Base-by-base conservation (phyloP, 2,113 vertebrate species). In the Argyrosomus japonicus region DNA sequence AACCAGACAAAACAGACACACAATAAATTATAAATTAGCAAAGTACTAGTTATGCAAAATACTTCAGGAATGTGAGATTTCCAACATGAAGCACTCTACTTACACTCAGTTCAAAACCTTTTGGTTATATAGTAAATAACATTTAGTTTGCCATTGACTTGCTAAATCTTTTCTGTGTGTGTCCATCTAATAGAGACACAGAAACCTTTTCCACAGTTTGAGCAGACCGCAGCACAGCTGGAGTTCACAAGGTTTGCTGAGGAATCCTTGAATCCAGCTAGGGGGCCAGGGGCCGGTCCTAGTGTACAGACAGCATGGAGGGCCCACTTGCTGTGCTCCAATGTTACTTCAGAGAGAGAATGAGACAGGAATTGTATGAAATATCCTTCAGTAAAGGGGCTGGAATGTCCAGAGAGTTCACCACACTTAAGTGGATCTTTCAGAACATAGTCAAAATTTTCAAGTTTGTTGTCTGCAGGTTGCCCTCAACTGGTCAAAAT, bases 161-260 rank as follows among this genome's bases (percentile, higher is more conserved):
- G 6, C 0, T 0, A 56, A 27, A 61, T 8, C 29, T 47, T 51
- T 7, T 60, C 43, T 51, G 27, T 51, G 45, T n/a, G 47, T 51
- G 14, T n/a, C 4, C 0, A 10, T 32, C 5, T 58, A 15, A 56
- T 25, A 50, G 8, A 75, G 68, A 56, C 7, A 47, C 32, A 54
- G 3, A 27, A 60, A 63, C 12, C 13, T 43, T n/a, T 72, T 47
- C 56, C 36, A 53, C 18, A 75, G 65, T 29, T 62, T 68, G 64
- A 69, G n/a, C 50, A 19, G 40, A 83, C 73, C 57, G 14, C 21
- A 45, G n/a, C 58, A 63, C 77, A 65, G 71, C 70, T 65, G 67
- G 51, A 57, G 7, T 63, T 6, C 47, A 47, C 9, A 82, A 21
- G 3, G 25, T 54, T 48, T 36, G 25, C 57, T 19, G 56, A 45